Evolutionary conservation across 2,797 vertebrate species (phyloP), one percentile per base, ranked within the genome.

Genomic region (Melopsittacus undulatus): DNA sequence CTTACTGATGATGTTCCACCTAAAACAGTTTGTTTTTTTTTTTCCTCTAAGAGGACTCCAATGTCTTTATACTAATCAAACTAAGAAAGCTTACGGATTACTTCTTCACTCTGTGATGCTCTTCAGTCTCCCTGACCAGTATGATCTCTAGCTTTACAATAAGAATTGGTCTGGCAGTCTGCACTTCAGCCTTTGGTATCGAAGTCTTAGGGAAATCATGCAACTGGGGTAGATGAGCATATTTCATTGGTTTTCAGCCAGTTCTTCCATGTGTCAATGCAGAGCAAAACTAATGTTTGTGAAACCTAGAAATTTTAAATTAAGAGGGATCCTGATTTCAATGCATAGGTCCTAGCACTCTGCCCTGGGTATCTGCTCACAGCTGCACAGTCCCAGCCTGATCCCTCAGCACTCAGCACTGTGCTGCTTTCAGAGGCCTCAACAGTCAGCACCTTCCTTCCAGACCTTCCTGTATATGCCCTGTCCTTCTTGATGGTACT

Each of bases 21-120:
- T 91, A 26, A 34, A 84, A 90, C 38, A 5, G 36, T 36, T 24
- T 0, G 0, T 20, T 67, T 51, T 0, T 0, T 20, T 67, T 51
- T n/a, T 48, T 17, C 19, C 30, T 40, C 5, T 49, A 22, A 26
- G 14, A 87, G 24, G 30, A 74, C 29, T 66, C 27, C 45, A 81
- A 8, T 42, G 6, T 30, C 36, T 92, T 77, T 51, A 87, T 5
- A 18, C 19, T 69, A 68, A 54, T 11, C 22, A 88, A 83, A 43
- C 22, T 20, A 90, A 75, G 45, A 83, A 73, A 51, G 7, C 7
- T 79, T 59, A 26, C 16, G 10, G 17, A 38, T 88, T 54, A 23
- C 23, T 87, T 72, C 30, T 83, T 91, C 21, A 12, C 7, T 59
- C 23, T 56, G 26, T 48, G 59, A 38, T 46, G 46, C 20, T 72